A percentile compares a stretch with the other conserved stretches of the same genome.
Conservation (phyloP, 2,113 vertebrate genomes). For the Corythoichthys haematopterus region DNA sequence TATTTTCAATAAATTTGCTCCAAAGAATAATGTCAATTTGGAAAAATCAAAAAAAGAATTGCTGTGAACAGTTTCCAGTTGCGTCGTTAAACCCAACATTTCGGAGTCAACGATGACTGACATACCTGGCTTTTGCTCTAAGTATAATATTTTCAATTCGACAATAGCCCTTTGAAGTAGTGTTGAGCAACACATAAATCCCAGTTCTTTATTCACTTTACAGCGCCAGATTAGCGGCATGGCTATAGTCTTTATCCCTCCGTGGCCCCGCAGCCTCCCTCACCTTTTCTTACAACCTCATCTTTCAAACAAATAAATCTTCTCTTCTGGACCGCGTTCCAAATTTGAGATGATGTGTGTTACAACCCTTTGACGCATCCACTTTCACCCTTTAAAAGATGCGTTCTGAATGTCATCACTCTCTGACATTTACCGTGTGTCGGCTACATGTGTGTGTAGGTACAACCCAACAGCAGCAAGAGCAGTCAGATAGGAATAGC, state of each 20-base stretch:
- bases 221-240: slow-evolving; percentile 5
- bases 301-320: slow-evolving; percentile 53
- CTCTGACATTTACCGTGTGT: slow-evolving; percentile 45
- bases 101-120: background rate
- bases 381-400: slow-evolving; percentile 56
- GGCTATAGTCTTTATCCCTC: slow-evolving; percentile 29
- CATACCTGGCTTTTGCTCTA: background rate
- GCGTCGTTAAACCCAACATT: background rate
- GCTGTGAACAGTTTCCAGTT: background rate
- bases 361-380: slow-evolving; percentile 21
- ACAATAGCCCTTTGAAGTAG: background rate
- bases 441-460: background rate
- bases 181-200: slow-evolving; percentile 38
- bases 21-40: too few species aligned
- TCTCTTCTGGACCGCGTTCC: slow-evolving; percentile 14
- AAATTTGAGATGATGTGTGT: slow-evolving; percentile 24
- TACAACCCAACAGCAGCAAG: background rate
- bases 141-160: background rate
- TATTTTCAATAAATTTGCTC: background rate
- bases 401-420: slow-evolving; percentile 51
- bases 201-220: slow-evolving; percentile 17
- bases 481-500: slow-evolving; percentile 18
- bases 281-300: slow-evolving; percentile 48
- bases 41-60: background rate
- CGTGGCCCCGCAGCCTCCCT: slow-evolving; percentile 5